Percentiles rank a stretch among this genome's conserved stretches.
Conservation (phyloP, 2,113 vertebrate species). For the Mobula hypostoma region DNA sequence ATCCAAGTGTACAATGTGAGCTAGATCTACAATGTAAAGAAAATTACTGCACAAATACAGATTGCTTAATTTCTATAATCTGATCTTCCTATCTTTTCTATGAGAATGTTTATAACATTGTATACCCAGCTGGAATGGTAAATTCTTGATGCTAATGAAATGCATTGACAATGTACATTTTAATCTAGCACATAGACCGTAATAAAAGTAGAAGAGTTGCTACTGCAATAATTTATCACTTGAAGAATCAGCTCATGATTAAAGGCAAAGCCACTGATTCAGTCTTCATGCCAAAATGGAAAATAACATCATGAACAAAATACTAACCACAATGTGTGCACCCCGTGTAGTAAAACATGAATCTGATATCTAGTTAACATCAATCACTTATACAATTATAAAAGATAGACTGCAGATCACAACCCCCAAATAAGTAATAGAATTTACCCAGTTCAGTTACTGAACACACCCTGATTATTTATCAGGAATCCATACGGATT, state of each 20-base stretch:
- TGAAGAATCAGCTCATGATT: not conserved
- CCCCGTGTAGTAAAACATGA: not conserved
- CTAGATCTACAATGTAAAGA: not conserved
- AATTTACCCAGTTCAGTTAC: not conserved
- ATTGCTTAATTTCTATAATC: not conserved
- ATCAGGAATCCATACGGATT: not conserved
- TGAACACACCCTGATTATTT: not conserved
- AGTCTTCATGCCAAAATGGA: not conserved
- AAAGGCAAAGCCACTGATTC: not conserved
- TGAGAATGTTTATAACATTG: not conserved
- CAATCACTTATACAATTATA: not conserved
- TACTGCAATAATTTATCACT: not conserved
- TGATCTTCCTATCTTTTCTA: not conserved
- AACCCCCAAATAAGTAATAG: not conserved
- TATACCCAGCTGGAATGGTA: too few species aligned
- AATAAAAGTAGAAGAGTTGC: not conserved
- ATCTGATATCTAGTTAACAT: not conserved
- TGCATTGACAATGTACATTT: not conserved
- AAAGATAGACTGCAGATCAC: not conserved
- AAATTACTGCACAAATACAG: not conserved
- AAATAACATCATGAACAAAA: not conserved
- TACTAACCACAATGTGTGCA: not conserved
- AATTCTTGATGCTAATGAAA: not conserved
- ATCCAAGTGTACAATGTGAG: not conserved
- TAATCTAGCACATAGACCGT: not conserved